A percentile compares a stretch with the other conserved stretches of the same genome.
phyloP scores from a whole-genome alignment of 2,797 vertebrate species.

The Oreortyx pictus region DNA sequence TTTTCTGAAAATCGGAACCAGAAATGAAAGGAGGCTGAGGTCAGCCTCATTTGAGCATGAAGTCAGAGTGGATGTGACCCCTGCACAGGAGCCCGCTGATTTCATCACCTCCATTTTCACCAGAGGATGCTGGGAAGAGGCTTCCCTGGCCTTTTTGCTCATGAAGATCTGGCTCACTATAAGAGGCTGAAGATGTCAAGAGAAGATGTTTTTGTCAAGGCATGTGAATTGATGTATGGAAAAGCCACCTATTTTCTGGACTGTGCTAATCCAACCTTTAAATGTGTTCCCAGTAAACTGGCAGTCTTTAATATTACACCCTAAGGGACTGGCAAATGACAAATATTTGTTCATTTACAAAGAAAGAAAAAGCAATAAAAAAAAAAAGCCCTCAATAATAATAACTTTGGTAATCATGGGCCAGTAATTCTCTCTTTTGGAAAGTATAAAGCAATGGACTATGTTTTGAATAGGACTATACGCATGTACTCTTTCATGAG shows the following conservation, averaged over 20 bases:
- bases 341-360: not conserved
- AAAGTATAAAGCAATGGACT: not conserved
- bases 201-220: not conserved
- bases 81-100: not conserved
- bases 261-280: not conserved
- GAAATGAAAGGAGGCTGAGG: not conserved
- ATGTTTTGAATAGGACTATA: not conserved
- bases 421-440: not conserved
- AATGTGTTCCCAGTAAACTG: not conserved
- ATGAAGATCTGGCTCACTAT: not conserved
- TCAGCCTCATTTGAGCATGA: not conserved
- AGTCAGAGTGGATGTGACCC: not conserved
- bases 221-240: not conserved
- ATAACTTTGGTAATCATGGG: not conserved
- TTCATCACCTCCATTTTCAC: not conserved
- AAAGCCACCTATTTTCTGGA: not conserved
- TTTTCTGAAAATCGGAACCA: not conserved
- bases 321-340: not conserved
- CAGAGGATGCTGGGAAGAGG: not conserved
- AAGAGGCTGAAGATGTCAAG: not conserved
- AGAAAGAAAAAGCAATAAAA: not conserved
- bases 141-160: not conserved
- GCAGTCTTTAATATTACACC: not conserved
- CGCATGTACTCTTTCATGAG: not conserved
- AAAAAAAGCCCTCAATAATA: not conserved